These are phyloP conservation scores for Grus americana DNA, from an alignment of 2,113 vertebrate genomes.

Conservation along the genomic window DNA sequence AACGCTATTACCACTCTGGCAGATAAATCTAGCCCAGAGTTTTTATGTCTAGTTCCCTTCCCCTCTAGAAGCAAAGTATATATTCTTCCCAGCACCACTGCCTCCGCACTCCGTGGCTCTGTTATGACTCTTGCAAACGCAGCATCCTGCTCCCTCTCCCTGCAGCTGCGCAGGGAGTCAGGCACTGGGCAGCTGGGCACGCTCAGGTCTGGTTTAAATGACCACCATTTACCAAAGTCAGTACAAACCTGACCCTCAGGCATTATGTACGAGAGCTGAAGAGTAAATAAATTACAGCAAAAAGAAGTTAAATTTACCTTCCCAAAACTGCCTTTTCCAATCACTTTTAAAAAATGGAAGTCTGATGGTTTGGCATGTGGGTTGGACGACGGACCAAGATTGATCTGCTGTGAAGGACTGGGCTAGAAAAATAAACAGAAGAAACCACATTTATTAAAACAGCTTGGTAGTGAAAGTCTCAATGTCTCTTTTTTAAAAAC, in stretches of 20 bases:
- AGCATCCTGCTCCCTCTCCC: neutral
- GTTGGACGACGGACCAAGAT: slow-evolving; percentile 96
- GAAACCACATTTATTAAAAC: neutral
- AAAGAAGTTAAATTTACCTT: slow-evolving; percentile 74
- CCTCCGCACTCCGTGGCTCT: neutral
- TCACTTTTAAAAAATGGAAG: slow-evolving; percentile 98
- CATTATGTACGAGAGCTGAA: neutral
- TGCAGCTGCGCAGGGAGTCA: neutral
- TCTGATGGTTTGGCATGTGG: slow-evolving; percentile 96
- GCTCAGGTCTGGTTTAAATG: neutral
- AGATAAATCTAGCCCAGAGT: neutral
- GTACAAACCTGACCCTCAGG: accelerated
- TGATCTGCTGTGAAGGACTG: slow-evolving; percentile 96
- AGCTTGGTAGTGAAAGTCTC: neutral
- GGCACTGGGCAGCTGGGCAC: neutral
- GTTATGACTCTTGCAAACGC: neutral
- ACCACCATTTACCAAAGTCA: neutral
- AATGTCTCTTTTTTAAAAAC: neutral
- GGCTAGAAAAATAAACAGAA: slow-evolving; percentile 75
- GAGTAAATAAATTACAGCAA: neutral
- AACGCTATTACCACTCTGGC: neutral
- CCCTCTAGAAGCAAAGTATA: neutral
- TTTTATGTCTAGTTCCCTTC: neutral
- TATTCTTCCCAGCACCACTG: neutral
- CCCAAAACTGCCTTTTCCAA: slow-evolving; percentile 98